Evolutionary conservation across 2,797 vertebrate species (phyloP).

Genomic region (Paratrypauchen microcephalus): DNA sequence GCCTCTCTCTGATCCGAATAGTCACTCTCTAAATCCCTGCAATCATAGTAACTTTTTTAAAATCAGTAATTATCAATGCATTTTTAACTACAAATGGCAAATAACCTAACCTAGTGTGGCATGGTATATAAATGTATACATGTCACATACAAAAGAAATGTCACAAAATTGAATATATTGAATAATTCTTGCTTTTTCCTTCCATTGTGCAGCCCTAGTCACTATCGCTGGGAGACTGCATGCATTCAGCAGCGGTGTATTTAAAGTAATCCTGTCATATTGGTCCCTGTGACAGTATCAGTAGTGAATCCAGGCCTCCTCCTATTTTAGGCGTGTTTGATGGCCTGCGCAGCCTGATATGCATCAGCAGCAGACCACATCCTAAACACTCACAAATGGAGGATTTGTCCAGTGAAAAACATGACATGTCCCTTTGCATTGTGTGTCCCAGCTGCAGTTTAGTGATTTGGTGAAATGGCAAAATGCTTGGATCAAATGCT

Average conservation of each 20-base stretch:
- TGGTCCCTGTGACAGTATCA: conserved; percentile 67
- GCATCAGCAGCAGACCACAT: conserved; percentile 49
- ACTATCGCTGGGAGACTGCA: background rate
- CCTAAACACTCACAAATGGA: conserved; percentile 30
- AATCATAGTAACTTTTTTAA: too few species aligned
- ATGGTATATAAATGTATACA: too few species aligned
- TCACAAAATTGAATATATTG: background rate
- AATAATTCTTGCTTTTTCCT: background rate
- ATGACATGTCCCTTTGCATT: background rate
- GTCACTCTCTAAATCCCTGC: too few species aligned
- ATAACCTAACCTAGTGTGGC: too few species aligned
- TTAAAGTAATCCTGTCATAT: conserved; percentile 48
- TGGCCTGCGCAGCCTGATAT: conserved; percentile 60
- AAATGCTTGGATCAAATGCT: conserved; percentile 28
- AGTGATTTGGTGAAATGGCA: conserved; percentile 26
- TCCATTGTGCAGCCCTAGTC: conserved; percentile 14
- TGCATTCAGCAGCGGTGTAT: conserved; percentile 20
- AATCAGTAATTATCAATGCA: too few species aligned
- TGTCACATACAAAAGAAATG: too few species aligned
- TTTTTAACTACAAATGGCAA: too few species aligned
- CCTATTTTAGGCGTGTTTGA: conserved; percentile 55
- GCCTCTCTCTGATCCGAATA: too few species aligned
- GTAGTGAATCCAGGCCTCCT: conserved; percentile 61
- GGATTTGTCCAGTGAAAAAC: conserved; percentile 21
- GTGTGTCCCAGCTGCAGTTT: background rate